These are phyloP conservation scores for Tortricodes alternella DNA, from an alignment of 2,888 invertebrate species.

Conservation along the genomic window DNA sequence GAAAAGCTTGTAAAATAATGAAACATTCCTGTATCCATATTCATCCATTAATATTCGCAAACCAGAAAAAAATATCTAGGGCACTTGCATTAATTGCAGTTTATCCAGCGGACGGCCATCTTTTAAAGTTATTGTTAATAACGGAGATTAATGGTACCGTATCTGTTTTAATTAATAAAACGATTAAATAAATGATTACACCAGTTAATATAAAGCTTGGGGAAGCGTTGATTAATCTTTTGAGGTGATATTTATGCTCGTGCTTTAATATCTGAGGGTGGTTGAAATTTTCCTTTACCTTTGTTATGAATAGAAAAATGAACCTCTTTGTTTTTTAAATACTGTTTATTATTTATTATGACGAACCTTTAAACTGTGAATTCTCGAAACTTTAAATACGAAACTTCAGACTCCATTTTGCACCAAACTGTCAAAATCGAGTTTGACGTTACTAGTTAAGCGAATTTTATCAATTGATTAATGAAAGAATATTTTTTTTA, in stretches of 20 bases:
- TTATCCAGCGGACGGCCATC: neutral
- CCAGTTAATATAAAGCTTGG: neutral
- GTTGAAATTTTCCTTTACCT: neutral
- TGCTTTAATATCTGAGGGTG: neutral
- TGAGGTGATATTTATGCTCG: neutral
- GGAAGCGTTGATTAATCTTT: constrained; percentile 7
- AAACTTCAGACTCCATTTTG: too few species aligned
- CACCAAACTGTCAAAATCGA: too few species aligned
- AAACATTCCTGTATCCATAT: neutral
- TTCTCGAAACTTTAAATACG: too few species aligned
- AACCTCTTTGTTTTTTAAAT: too few species aligned
- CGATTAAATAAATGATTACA: constrained; percentile 4
- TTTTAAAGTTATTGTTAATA: constrained; percentile 13
- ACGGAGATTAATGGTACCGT: constrained; percentile 6
- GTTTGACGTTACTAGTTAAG: too few species aligned
- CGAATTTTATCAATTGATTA: too few species aligned
- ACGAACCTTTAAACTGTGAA: too few species aligned
- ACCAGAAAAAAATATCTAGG: neutral
- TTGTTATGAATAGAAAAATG: neutral
- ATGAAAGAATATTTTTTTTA: too few species aligned
- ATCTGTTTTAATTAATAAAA: constrained; percentile 17
- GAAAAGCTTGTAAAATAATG: too few species aligned
- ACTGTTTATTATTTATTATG: too few species aligned
- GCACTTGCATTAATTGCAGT: constrained; percentile 1
- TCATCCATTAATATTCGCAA: neutral